Conservation (phyloP, 2,113 vertebrate species). For the Callipepla squamata region DNA sequence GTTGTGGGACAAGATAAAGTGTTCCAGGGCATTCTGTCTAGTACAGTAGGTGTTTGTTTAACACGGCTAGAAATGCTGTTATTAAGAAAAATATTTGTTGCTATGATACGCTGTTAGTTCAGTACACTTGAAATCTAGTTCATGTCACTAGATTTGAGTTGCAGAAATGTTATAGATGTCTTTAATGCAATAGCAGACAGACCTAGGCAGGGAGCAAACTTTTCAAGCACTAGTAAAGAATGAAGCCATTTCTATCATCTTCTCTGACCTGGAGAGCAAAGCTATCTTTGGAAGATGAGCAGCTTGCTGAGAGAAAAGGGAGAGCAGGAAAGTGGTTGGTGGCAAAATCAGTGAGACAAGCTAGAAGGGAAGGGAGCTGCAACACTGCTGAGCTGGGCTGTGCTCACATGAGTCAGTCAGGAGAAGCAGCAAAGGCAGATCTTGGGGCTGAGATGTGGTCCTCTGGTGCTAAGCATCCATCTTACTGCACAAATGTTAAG, state of each 20-base stretch:
- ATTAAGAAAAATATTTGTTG: constrained; percentile 64
- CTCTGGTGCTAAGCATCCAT: neutral
- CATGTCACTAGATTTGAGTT: constrained; percentile 33
- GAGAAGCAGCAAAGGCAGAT: neutral
- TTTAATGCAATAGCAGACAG: constrained; percentile 5
- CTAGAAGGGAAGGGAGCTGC: neutral
- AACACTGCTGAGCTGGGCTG: neutral
- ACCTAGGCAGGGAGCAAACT: constrained; percentile 35
- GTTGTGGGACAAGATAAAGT: neutral
- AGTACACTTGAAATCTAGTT: constrained; percentile 40
- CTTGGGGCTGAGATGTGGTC: neutral
- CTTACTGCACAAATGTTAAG: neutral
- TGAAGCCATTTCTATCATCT: neutral
- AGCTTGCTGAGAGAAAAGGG: neutral
- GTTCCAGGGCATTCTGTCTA: neutral
- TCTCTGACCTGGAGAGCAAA: constrained; percentile 31
- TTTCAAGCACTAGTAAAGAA: constrained; percentile 23
- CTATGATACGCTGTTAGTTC: constrained; percentile 57
- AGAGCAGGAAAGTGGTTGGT: neutral
- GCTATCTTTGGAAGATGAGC: neutral
- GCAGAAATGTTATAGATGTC: constrained; percentile 17
- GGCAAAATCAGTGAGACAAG: neutral
- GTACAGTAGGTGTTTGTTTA: constrained; percentile 41
- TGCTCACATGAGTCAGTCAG: neutral
- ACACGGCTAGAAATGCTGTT: constrained; percentile 42